These are phyloP conservation scores for Urocynchramus pylzowi DNA, from an alignment of 2,113 vertebrate genomes.

Conservation along the genomic window DNA sequence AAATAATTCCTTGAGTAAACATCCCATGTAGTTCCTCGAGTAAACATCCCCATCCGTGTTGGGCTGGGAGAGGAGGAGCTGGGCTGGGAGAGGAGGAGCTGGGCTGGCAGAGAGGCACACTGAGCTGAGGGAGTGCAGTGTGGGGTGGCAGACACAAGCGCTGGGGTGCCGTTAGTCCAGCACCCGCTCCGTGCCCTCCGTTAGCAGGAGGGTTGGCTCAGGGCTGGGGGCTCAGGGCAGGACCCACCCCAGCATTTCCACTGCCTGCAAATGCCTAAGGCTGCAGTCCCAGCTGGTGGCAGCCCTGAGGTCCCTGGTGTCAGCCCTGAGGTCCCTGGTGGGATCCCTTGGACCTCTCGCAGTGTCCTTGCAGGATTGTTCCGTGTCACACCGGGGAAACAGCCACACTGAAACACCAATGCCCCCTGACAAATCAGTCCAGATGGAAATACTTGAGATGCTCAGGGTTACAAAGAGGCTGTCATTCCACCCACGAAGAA, in stretches of 20 bases:
- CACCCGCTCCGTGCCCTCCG: rapidly evolving
- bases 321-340: background rate
- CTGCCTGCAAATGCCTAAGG: rapidly evolving
- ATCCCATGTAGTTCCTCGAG: too few species aligned
- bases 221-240: background rate
- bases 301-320: background rate
- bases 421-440: background rate
- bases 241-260: background rate
- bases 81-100: background rate
- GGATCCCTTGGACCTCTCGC: rapidly evolving
- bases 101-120: background rate
- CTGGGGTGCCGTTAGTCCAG: background rate
- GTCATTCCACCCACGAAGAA: background rate
- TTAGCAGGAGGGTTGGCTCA: background rate
- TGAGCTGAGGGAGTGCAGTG: too few species aligned
- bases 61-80: background rate
- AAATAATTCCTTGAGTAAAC: background rate
- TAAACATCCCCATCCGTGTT: background rate
- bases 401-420: rapidly evolving
- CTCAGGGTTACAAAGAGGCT: background rate
- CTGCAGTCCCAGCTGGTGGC: background rate
- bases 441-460: background rate
- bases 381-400: rapidly evolving
- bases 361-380: background rate
- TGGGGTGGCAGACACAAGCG: background rate